phyloP scores from a whole-genome alignment of 2,888 invertebrate species.

The Ferrisia virgata region DNA sequence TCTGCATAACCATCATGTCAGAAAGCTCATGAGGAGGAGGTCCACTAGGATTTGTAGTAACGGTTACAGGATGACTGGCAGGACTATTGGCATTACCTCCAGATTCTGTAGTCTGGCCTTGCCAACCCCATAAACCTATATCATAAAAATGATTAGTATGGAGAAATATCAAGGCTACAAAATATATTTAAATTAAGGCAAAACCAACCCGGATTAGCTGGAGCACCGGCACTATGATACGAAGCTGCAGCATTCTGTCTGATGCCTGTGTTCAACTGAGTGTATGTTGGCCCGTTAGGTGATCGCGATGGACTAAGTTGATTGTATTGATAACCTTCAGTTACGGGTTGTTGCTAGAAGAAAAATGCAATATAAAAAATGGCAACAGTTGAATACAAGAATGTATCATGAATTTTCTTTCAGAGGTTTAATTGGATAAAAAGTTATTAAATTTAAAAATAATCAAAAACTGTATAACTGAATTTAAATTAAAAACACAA shows the following conservation, averaged over 20 bases:
- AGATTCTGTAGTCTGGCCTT: constrained; percentile 55
- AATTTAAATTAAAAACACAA: no score
- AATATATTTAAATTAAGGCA: no score
- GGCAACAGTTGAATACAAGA: no score
- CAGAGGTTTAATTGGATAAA: no score
- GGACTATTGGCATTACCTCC: constrained; percentile 53
- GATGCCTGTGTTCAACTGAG: constrained; percentile 70
- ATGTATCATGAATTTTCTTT: neutral
- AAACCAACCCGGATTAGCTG: constrained; percentile 49
- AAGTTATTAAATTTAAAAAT: no score
- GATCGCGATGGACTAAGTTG: constrained; percentile 76
- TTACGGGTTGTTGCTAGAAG: constrained; percentile 58
- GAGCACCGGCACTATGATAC: constrained; percentile 48
- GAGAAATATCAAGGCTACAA: no score
- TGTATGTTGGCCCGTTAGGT: constrained; percentile 79
- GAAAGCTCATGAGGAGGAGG: constrained; percentile 69
- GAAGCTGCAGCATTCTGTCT: constrained; percentile 55
- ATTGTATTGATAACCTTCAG: constrained; percentile 69
- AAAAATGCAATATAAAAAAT: no score
- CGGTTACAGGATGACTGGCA: constrained; percentile 55
- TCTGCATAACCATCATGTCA: constrained; percentile 82
- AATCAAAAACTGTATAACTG: no score
- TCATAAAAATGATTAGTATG: neutral
- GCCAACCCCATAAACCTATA: constrained; percentile 78
- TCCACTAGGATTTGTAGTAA: constrained; percentile 56